Percentiles rank a stretch among this genome's conserved stretches.
phyloP scores from a whole-genome alignment of 2,888 invertebrate genomes.

The Netelia fuscicornis region DNA sequence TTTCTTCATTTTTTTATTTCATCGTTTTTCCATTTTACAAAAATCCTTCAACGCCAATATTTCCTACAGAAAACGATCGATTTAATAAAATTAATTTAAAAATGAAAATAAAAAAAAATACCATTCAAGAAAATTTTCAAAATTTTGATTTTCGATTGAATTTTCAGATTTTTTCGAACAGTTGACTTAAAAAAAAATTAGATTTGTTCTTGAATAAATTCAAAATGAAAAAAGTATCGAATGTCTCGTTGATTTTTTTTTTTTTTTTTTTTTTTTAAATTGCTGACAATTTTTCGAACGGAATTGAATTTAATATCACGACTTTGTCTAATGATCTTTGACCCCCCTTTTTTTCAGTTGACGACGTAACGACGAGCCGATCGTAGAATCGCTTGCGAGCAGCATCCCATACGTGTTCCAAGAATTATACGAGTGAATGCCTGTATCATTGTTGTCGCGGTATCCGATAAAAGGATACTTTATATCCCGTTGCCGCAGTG shows the following conservation, averaged over 20 bases:
- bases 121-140: too few species aligned
- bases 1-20: too few species aligned
- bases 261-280: background rate
- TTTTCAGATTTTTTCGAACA: too few species aligned
- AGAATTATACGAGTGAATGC: constrained; percentile 49
- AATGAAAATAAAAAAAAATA: too few species aligned
- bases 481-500: constrained; percentile 47
- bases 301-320: constrained; percentile 20
- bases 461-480: constrained; percentile 59
- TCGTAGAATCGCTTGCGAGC: constrained; percentile 15
- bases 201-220: too few species aligned
- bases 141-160: too few species aligned
- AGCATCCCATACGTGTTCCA: constrained; percentile 50
- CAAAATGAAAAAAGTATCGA: too few species aligned
- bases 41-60: too few species aligned
- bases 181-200: too few species aligned
- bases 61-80: too few species aligned
- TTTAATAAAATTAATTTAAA: too few species aligned
- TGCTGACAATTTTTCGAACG: background rate
- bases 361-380: constrained; percentile 2
- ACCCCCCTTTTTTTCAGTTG: constrained; percentile 31
- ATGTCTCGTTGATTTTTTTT: background rate
- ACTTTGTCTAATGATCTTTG: constrained; percentile 33
- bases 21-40: too few species aligned
- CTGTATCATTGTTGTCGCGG: constrained; percentile 28